Base-by-base conservation (phyloP, 2,888 invertebrate genomes). In the Meandrusa payeni region DNA sequence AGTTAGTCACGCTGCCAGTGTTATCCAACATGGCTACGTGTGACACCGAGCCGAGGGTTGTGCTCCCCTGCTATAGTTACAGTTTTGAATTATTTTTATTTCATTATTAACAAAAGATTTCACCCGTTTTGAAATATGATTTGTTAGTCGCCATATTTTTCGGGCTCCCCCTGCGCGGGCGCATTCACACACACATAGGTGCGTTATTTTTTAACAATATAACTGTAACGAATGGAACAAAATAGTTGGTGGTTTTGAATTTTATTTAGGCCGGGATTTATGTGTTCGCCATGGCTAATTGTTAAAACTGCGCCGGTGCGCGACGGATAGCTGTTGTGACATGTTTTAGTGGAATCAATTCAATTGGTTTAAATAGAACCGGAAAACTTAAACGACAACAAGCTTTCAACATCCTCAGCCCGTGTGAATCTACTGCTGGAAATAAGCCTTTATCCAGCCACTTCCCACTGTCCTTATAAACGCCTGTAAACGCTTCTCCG, bases 121-220 rank as follows among this genome's bases (percentile, higher is more conserved):
- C 79, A 82, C 81, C 81, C 83, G 75, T 80, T 85, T 81, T 78
- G 76, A 77, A 85, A 82, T 80, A 81, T 87, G 83, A 87, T 86
- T 86, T 83, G 76, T 76, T 72, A 69, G 76, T 73, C 66, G 87
- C 86, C 88, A 87, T 86, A 66, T 79, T 86, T 69, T 60, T 56
- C 52, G 50, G 44, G 50, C 54, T 60, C 64, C 64, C 50, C 63
- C 58, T 69, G 69, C 68, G 52, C 54, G 52, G 57, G 64, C 71
- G 61, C 61, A 56, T 59, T 59, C 50, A 56, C 61, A 26, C 58
- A 61, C 60, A 59, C 62, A 54, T 42, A 47, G 33, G 55, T 23
- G 28, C 43, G 31, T 36, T 43, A 38, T 61, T 57, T 55, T 55
- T 60, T 64, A 66, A 68, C 65, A 69, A 72, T 67, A 59, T 64